Evolutionary conservation across 2,113 vertebrate genomes (phyloP).

Genomic region (Rousettus leschenaultii): DNA sequence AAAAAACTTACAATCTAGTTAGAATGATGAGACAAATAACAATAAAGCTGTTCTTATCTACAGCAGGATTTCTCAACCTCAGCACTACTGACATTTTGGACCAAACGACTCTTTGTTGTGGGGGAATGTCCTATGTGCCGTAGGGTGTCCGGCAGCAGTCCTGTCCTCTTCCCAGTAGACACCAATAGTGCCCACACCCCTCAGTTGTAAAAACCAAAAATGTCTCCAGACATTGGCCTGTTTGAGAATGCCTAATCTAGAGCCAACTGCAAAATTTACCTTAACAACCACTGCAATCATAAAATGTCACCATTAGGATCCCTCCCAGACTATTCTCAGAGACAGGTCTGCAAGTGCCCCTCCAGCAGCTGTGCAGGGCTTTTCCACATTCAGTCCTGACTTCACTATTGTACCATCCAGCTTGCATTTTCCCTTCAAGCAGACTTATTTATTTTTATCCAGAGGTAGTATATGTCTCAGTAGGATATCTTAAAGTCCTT

Average conservation of each 20-base stretch:
- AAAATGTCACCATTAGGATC: background rate
- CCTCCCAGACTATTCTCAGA: background rate
- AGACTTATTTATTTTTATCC: background rate
- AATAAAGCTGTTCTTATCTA: background rate
- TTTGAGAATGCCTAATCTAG: background rate
- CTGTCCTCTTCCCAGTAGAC: background rate
- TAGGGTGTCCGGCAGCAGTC: background rate
- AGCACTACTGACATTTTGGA: background rate
- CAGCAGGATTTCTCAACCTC: background rate
- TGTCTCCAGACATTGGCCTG: background rate
- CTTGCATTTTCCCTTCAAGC: background rate
- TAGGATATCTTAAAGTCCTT: background rate
- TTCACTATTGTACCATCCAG: background rate
- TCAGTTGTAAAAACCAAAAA: background rate
- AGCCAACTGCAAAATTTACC: background rate
- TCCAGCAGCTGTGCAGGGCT: background rate
- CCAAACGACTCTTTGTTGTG: background rate
- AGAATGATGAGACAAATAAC: background rate
- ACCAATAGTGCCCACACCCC: no score
- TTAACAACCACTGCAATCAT: background rate
- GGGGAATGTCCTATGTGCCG: rapidly evolving
- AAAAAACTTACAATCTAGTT: background rate
- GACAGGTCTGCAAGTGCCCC: background rate
- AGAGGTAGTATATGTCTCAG: background rate
- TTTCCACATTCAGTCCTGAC: background rate